Evolutionary conservation across 2,113 vertebrate species (phyloP), one percentile per base, ranked within the genome.

Genomic region (Thymallus thymallus): DNA sequence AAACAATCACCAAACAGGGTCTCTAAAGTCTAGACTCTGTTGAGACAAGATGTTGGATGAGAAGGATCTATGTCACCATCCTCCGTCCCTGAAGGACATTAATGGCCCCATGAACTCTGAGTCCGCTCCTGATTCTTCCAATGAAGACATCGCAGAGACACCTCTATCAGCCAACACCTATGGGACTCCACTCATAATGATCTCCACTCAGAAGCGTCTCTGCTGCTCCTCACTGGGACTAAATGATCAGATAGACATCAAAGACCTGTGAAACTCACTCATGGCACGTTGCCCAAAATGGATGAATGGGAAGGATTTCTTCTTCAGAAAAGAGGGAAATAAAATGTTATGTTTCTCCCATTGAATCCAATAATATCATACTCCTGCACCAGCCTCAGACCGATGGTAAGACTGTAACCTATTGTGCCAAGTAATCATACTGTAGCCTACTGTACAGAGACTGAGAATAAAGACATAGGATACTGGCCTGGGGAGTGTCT

Each of bases 151-250:
- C 62, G 30, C 23, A 64, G 62, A 29, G 6, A 14, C 24, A 16
- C 23, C 62, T 26, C 26, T 16, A 64, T 18, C 62, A 30, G 23
- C 62, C 24, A 29, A 64, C 10, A 14, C 12, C 62, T 24, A 6
- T 64, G 62, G 26, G 62, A 64, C 62, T 10, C 62, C 3, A 29
- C 29, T 64, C n/a, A 26, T 64, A 64, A 64, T 64, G 62, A 64
- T 64, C 62, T 64, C 62, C 62, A 64, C 14, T 64, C 62, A 64
- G 24, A 64, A 16, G 29, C 13, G 13, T 4, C 62, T 5, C 62
- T 18, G 3, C 62, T 29, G 26, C 62, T 18, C 62, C 62, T 64
- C 62, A 64, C 62, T 64, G 62, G 62, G 62, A 64, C 62, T 29
- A 22, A 29, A 29, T 24, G 62, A 64, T 29, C 24, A 64, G 62